Evolutionary conservation across 23 tunicate genomes (phyloP).

Genomic region (Diplosoma virens): DNA sequence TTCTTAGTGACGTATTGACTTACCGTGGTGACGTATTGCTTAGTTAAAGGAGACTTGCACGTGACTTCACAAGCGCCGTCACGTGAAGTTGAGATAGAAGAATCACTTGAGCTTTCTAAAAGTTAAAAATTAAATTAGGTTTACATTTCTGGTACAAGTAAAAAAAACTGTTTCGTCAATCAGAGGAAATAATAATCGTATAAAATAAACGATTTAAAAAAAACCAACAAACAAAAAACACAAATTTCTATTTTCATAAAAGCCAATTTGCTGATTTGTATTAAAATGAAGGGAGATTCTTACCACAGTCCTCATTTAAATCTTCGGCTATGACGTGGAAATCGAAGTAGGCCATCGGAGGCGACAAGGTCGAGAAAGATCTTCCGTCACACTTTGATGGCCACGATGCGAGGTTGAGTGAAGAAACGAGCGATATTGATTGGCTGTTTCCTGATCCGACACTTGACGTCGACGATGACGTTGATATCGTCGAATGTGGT

Average conservation of each 20-base stretch:
- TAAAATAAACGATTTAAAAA: no score
- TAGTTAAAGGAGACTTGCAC: constrained; percentile 1
- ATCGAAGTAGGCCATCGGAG: constrained; percentile 88
- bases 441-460: constrained; percentile 76
- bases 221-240: no score
- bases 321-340: constrained; percentile 87
- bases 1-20: no score
- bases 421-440: constrained; percentile 42
- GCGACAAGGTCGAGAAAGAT: not conserved
- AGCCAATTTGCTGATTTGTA: no score
- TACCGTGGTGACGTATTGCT: constrained; percentile 16
- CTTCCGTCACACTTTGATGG: not conserved
- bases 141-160: not conserved
- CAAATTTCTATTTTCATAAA: no score
- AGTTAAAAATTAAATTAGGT: not conserved
- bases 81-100: constrained; percentile 4
- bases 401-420: constrained; percentile 58
- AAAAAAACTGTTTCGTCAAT: not conserved
- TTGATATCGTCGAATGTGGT: constrained; percentile 86
- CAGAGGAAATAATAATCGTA: no score
- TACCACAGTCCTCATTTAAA: constrained; percentile 47
- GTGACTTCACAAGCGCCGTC: not conserved
- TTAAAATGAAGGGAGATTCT: no score
- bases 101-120: constrained; percentile 8
- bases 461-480: constrained; percentile 64